These are phyloP conservation scores for Somateria mollissima DNA, from an alignment of 2,797 vertebrate species.

Conservation along the genomic window DNA sequence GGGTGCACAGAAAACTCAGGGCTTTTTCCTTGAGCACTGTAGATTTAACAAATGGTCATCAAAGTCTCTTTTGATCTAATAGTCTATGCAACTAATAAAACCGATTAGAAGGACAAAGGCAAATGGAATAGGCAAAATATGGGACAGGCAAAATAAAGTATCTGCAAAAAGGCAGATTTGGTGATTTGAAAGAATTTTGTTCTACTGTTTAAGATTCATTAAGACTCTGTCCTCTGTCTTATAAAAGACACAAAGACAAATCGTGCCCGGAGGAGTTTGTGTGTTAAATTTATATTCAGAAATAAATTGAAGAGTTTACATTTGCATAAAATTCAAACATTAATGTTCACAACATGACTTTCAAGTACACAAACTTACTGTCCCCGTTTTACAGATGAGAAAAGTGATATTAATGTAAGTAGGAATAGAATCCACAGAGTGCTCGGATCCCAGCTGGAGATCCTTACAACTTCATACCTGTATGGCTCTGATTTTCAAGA, in stretches of 20 bases:
- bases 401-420: not conserved
- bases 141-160: not conserved
- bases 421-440: not conserved
- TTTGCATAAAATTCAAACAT: not conserved
- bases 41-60: conserved; percentile 35
- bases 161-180: not conserved
- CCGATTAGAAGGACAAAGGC: conserved; percentile 24
- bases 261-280: not conserved
- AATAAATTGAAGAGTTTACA: not conserved
- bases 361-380: not conserved
- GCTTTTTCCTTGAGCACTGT: not conserved
- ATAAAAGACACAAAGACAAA: not conserved
- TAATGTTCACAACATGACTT: not conserved
- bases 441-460: not conserved
- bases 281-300: not conserved
- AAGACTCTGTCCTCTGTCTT: not conserved
- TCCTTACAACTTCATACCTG: not conserved
- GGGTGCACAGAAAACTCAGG: not conserved
- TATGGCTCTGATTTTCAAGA: not conserved
- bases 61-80: conserved; percentile 17
- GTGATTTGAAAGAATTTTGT: not conserved
- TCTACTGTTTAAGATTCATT: not conserved
- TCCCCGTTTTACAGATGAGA: not conserved
- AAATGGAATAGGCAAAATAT: not conserved
- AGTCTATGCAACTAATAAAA: conserved; percentile 12